Base-by-base conservation (phyloP, 2,888 invertebrate species). In the Cerceris rybyensis region DNA sequence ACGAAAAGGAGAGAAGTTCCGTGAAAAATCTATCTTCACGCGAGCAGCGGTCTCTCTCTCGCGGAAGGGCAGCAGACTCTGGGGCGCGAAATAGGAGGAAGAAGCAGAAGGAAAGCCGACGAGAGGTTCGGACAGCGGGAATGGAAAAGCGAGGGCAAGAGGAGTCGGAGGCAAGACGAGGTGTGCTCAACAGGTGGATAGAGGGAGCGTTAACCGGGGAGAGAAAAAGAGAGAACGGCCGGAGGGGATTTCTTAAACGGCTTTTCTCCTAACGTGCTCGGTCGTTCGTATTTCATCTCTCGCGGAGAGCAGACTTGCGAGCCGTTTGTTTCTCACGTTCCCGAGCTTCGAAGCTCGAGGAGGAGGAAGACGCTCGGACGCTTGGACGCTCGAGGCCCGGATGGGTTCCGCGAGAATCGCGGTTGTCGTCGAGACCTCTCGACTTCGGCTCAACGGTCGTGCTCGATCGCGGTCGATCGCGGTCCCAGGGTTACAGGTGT, bases 291-390 rank as follows among this genome's bases (percentile, higher is more conserved):
- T 84, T 85, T 85, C 85, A 86, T 84, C 58, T 61, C 60, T 70
- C 67, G 69, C 75, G 68, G 70, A 73, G 70, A 81, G 75, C 60
- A 71, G 75, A 70, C 46, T 28, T 60, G 52, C 16, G 54, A 60
- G 66, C 58, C 75, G 66, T 71, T 86, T 80, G 78, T 85, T 86
- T 86, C 86, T 85, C 86, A 78, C 85, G 86, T 86, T 82, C 79
- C 61, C 77, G 28, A 28, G 28, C 4, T 1, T 28, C 28, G 73
- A 75, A 74, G 70, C 79, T 80, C 66, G 68, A 68, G 7, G 54
- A 42, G 41, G 9, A 58, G 14, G 17, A 50, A 43, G 64, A 46
- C 43, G 57, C 13, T 41, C 58, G 8, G 46, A 11, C 50, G 50
- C 50, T n/a, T 6, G 50, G 50, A 50, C 50, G 50, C 50, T n/a